These are phyloP conservation scores for Desmophyllum pertusum DNA, from an alignment of 92 coral and sea anemone genomes.

Conservation along the genomic window DNA sequence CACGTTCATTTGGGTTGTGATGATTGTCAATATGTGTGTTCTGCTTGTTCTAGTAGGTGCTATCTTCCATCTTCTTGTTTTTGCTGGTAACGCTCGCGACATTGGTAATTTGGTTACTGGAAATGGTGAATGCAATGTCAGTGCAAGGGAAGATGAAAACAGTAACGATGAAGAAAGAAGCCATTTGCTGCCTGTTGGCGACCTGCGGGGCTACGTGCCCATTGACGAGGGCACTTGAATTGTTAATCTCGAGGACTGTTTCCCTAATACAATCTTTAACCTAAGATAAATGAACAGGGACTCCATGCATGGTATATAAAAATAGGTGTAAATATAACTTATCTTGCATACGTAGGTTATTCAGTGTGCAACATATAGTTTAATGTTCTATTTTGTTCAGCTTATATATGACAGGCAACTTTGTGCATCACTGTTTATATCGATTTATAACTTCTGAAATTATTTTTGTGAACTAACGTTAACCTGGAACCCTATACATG, in stretches of 20 bases:
- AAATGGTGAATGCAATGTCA: neutral
- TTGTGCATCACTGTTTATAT: too few relatives aligned
- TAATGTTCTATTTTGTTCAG: too few relatives aligned
- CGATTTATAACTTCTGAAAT: too few relatives aligned
- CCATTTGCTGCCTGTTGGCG: neutral
- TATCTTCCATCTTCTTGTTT: conserved; percentile 35
- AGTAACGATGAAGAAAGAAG: neutral
- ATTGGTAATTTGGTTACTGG: neutral
- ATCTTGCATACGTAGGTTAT: neutral
- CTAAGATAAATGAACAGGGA: neutral
- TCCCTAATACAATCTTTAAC: too few relatives aligned
- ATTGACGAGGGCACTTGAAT: neutral
- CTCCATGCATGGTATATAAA: neutral
- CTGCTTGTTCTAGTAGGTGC: conserved; percentile 28
- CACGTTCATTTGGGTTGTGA: conserved; percentile 51
- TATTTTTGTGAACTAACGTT: too few relatives aligned
- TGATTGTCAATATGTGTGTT: conserved; percentile 41
- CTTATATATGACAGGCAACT: too few relatives aligned
- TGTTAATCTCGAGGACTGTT: too few relatives aligned
- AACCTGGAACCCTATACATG: too few relatives aligned
- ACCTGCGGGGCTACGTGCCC: neutral
- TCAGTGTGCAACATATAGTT: too few relatives aligned
- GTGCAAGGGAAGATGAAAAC: neutral
- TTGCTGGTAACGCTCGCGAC: neutral
- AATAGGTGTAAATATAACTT: neutral